Base-by-base conservation (phyloP, 2,113 vertebrate genomes). In the Danionella cerebrum region DNA sequence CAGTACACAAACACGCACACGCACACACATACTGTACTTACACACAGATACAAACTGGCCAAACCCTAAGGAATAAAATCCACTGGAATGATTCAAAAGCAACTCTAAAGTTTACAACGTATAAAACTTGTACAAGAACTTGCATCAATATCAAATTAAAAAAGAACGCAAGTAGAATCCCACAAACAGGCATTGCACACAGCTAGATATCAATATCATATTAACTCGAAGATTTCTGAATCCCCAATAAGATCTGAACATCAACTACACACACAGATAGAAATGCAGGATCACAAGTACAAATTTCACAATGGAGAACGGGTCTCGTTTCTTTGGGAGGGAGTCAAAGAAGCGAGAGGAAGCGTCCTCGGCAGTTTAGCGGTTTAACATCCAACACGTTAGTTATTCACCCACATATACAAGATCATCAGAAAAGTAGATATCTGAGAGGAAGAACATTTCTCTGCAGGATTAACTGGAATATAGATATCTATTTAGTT, bases 311-410 rank as follows among this genome's bases (percentile, higher is more conserved):
- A 79, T 80, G 79, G 84, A 45, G 69, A 75, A 14, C 78, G 69
- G 79, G 88, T 88, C 87, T 88, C 91, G 89, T 88, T 90, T 91
- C 80, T 13, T 92, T 92, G 92, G 92, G 93, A 94, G 92, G 91
- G 92, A 94, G 12, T 83, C 92, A 94, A 93, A 85, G 88, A 89
- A 78, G 85, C 85, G 90, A 90, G 90, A 89, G 87, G 39, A 62
- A 79, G 80, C 84, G 27, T 53, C 74, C 82, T 78, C 84, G 79
- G 84, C 76, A 63, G 69, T 87, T 81, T 42, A 85, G 82, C 82
- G 81, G 79, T 86, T n/a, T n/a, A n/a, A 84, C 83, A 89, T 74
- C 83, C 88, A 88, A 83, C 86, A 89, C 87, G 73, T 82, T 82
- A 90, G 79, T 80, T 80, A 85, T 74, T 86, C 85, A 85, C 83